Evolutionary conservation across 2,113 vertebrate species (phyloP).

Genomic region (Willisornis vidua): DNA sequence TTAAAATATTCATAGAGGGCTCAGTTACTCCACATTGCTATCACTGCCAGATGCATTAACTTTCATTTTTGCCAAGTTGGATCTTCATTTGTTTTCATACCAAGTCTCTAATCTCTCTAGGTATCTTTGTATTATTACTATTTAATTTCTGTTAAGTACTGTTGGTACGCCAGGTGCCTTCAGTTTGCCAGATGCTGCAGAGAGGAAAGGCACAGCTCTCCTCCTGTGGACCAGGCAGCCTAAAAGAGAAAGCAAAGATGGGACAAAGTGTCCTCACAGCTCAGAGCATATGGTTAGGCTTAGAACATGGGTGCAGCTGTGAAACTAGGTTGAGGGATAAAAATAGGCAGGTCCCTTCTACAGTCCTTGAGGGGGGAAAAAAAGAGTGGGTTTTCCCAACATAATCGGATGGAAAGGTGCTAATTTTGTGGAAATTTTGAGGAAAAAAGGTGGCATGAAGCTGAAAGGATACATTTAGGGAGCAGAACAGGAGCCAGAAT

Average conservation of each 20-base stretch:
- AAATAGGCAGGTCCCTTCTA: not conserved
- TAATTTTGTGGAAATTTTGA: not conserved
- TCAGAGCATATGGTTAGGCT: not conserved
- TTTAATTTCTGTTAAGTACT: conserved; percentile 56
- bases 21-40: not conserved
- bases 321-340: not conserved
- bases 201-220: not conserved
- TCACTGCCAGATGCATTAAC: conserved; percentile 8
- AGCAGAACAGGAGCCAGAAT: not conserved
- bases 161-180: conserved; percentile 15
- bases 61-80: conserved; percentile 27
- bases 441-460: not conserved
- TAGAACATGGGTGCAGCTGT: not conserved
- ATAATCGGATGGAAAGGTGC: not conserved
- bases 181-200: conserved; percentile 1
- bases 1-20: conserved; percentile 28
- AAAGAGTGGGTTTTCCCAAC: not conserved
- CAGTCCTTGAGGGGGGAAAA: not conserved
- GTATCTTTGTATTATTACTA: conserved; percentile 39
- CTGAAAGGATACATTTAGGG: not conserved
- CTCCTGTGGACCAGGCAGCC: not conserved
- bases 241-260: not conserved
- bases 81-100: not conserved
- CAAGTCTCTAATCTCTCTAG: conserved; percentile 49
- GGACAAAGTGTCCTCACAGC: not conserved